These are phyloP conservation scores for Conus canariensis DNA, from an alignment of 2,888 invertebrate genomes.

Conservation along the genomic window DNA sequence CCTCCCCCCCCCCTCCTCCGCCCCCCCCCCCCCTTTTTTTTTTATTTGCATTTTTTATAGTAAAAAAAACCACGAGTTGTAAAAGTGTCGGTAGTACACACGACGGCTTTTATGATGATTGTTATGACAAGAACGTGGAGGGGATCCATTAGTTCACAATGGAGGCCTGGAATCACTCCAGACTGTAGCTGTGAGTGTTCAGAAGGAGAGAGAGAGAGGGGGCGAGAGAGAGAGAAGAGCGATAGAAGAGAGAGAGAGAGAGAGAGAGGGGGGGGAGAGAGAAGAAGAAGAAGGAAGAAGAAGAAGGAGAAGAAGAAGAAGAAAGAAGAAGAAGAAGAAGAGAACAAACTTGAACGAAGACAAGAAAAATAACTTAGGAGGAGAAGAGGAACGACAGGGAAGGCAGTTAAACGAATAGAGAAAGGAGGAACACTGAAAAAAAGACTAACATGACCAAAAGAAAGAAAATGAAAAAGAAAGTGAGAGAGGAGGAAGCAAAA, in stretches of 20 bases:
- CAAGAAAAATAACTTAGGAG: neutral
- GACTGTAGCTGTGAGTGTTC: too few relatives aligned
- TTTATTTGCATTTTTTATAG: too few relatives aligned
- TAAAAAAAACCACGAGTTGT: too few relatives aligned
- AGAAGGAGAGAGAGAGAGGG: constrained; percentile 14
- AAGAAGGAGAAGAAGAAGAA: neutral
- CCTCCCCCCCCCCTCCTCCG: neutral
- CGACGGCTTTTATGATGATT: too few relatives aligned
- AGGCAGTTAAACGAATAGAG: neutral
- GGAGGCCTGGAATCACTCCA: too few relatives aligned
- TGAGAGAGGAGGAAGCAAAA: neutral
- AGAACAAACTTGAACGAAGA: neutral
- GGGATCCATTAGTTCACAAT: too few relatives aligned
- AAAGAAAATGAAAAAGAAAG: neutral
- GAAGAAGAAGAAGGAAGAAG: neutral
- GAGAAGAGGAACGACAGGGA: neutral
- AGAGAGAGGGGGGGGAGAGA: neutral
- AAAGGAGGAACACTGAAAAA: neutral
- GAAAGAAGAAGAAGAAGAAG: neutral
- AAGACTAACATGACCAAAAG: neutral
- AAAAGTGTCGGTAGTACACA: too few relatives aligned
- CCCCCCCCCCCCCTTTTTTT: too few relatives aligned
- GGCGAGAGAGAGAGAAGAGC: constrained; percentile 22
- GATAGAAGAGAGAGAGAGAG: constrained; percentile 27
- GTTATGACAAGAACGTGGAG: too few relatives aligned